Base-by-base conservation (phyloP, 2,888 invertebrate species). In the Eremobia ochroleuca region DNA sequence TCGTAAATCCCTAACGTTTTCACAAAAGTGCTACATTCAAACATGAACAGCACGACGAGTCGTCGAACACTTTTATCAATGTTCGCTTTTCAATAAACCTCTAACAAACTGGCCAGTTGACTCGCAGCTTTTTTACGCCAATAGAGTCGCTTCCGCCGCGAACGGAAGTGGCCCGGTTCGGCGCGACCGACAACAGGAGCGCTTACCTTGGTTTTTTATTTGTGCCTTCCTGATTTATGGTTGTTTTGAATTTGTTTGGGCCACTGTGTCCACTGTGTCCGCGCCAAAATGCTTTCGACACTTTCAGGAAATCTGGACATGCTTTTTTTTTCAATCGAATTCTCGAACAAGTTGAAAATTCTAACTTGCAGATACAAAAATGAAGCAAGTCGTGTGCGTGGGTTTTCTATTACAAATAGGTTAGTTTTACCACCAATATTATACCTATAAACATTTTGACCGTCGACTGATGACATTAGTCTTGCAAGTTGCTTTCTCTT, bases 191-290 rank as follows among this genome's bases (percentile, higher is more conserved):
- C 96, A 95, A 95, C 96, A 95, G 96, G 95, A 95, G 94, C 96
- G 96, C 96, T 96, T 96, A 97, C 96, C 96, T 96, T 95, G 92
- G 94, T 96, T 96, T 95, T 97, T 96, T 97, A 96, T 96, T 96
- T 96, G 95, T 96, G 90, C 90, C 82, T 85, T 89, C 84, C 93
- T 95, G 96, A 97, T 96, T 96, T 97, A 97, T 96, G 92, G 92
- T 89, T 96, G 96, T 96, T 96, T 94, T 94, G 96, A 96, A 96
- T 96, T 96, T 96, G 95, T 94, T 88, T 86, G 85, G 89, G 83
- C 82, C 83, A 86, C 94, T 91, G 92, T 87, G 87, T 85, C 83
- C 91, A 46, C 73, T 74, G 55, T 73, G 88, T 87, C 79, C 91
- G 92, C 93, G 95, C 95, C 95, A 95, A 95, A 94, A 94, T 92